Evolutionary conservation across 2,888 invertebrate genomes (phyloP).

Genomic region (Acrobasis repandana): DNA sequence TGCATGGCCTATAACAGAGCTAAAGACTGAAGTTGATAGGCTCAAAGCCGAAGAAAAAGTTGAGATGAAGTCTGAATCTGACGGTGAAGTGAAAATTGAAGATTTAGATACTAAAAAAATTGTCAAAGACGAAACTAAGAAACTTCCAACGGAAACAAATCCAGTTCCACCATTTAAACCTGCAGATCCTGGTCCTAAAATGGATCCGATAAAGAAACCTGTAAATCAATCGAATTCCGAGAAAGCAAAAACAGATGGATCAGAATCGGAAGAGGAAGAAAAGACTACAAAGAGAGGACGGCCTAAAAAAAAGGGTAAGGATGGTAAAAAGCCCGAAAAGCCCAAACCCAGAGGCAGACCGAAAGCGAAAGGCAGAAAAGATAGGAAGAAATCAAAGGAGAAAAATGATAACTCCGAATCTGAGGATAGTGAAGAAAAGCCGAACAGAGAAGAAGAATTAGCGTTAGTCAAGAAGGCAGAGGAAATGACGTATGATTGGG

Average conservation of each 20-base stretch:
- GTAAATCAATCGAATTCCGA: constrained; percentile 42
- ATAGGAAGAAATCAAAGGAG: constrained; percentile 72
- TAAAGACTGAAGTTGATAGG: constrained; percentile 73
- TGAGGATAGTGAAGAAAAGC: constrained; percentile 82
- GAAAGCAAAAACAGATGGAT: constrained; percentile 37
- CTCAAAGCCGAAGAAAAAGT: constrained; percentile 71
- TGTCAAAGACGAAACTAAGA: constrained; percentile 68
- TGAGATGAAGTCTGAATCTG: constrained; percentile 78
- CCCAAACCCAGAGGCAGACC: constrained; percentile 61
- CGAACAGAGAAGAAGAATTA: constrained; percentile 82
- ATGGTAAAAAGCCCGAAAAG: constrained; percentile 62
- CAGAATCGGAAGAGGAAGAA: constrained; percentile 61
- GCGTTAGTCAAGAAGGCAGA: constrained; percentile 87
- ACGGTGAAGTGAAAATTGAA: constrained; percentile 79
- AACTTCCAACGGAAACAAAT: constrained; percentile 39
- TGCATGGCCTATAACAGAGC: constrained; percentile 71
- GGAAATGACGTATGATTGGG: constrained; percentile 95
- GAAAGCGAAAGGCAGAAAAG: constrained; percentile 72
- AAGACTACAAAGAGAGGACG: constrained; percentile 53
- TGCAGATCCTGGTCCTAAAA: constrained; percentile 30
- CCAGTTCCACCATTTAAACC: constrained; percentile 40
- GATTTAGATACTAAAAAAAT: constrained; percentile 77
- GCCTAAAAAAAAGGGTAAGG: constrained; percentile 56
- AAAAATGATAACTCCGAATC: constrained; percentile 81
- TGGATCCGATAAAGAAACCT: constrained; percentile 36